Evolutionary conservation across 2,113 vertebrate genomes (phyloP), one percentile per base, ranked within the genome.

Genomic region (Crotalus helleri): DNA sequence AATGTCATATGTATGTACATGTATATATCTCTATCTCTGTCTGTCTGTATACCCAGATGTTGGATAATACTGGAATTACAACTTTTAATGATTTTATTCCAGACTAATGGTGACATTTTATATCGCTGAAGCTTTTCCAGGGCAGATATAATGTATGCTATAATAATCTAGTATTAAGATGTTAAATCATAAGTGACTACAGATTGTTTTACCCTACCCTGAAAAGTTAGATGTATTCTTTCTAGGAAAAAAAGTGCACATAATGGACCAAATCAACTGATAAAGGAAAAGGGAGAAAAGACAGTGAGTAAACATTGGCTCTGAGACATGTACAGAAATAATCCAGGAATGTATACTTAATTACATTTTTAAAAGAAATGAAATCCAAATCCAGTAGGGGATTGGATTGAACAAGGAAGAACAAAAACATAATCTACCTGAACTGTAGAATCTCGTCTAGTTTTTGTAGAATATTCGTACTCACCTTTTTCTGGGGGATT

Each of bases 401-500:
- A 85, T 19, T 4, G 26, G 17, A 58, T 23, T 29, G 7, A 49
- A 85, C 11, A 81, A 85, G 54, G n/a, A 33, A 90, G 90, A 94
- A 54, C 15, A 44, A 57, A 94, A 64, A 92, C 93, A 92, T 69
- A 91, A 89, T 64, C 19, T 55, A 91, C 49, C 61, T 87, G n/a
- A 21, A 59, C 3, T 93, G 24, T 29, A 91, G 5, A 33, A n/a
- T n/a, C 92, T 85, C 59, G 2, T 64, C 58, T 58, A 15, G 17
- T 57, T 93, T 95, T 88, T 12, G 0, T 91, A 92, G 85, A 89
- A 95, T 4, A 15, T 23, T 57, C 93, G 93, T 49, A 96, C 98
- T 98, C 96, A 98, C 98, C 98, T 98, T 98, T 98, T 91, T 93
- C 94, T 91, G 97, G 96, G 93, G 26, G 94, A 5, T 93, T 96